Conservation (phyloP, 2,888 invertebrate species). For the Bellardia pandia region DNA sequence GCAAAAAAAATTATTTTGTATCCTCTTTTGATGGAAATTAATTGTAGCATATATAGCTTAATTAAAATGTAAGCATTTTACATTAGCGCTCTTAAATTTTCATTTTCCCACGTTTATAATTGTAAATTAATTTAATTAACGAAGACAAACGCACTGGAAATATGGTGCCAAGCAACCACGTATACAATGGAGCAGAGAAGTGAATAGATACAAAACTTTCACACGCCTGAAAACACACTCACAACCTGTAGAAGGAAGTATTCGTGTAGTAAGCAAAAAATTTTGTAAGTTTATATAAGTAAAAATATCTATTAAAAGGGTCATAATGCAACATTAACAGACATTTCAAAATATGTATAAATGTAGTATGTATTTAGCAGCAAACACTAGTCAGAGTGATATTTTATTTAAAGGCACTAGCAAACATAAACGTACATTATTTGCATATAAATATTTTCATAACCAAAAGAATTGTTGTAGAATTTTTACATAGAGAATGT, state of each 20-base stretch:
- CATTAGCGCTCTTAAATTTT: slow-evolving; percentile 70
- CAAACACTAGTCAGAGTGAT: neutral
- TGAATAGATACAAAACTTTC: slow-evolving; percentile 37
- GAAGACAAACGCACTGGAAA: slow-evolving; percentile 48
- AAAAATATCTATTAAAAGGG: slow-evolving; percentile 10
- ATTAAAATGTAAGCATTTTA: slow-evolving; percentile 68
- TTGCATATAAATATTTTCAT: neutral
- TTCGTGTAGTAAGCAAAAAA: neutral
- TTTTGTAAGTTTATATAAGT: neutral
- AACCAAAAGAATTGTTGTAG: neutral
- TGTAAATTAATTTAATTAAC: slow-evolving; percentile 69
- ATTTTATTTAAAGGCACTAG: slow-evolving; percentile 21
- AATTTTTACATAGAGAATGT: neutral
- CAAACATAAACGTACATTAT: slow-evolving; percentile 13
- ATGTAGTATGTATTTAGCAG: no score
- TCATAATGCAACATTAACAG: slow-evolving; percentile 19
- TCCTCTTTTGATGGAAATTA: slow-evolving; percentile 59
- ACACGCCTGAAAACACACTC: slow-evolving; percentile 37
- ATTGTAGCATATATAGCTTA: slow-evolving; percentile 58
- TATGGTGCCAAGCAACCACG: neutral
- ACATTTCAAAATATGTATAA: neutral
- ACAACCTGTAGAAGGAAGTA: slow-evolving; percentile 24
- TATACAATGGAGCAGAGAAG: slow-evolving; percentile 6
- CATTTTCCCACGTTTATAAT: slow-evolving; percentile 69
- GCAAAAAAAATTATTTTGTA: slow-evolving; percentile 52